Evolutionary conservation across 1,140 invertebrate species (phyloP).

Genomic region (Scaptomyza graminum): DNA sequence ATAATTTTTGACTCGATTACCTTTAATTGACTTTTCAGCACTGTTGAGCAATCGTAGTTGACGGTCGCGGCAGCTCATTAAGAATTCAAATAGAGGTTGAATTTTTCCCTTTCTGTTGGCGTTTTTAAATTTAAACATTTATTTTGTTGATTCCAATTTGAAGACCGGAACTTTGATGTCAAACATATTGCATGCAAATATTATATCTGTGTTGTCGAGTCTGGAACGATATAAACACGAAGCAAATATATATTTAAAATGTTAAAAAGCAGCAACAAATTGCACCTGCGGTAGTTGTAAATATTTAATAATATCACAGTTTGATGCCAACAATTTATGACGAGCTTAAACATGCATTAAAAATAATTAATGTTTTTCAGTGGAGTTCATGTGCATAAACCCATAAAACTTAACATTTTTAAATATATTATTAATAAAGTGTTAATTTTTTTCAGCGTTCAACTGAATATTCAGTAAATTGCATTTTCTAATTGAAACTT

Average conservation of each 20-base stretch:
- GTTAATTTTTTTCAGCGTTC: too few relatives aligned
- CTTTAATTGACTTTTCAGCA: constrained; percentile 81
- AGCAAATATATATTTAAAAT: constrained; percentile 56
- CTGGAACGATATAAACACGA: constrained; percentile 58
- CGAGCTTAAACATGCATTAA: constrained; percentile 67
- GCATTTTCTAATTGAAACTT: neutral
- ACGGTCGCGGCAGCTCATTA: constrained; percentile 58
- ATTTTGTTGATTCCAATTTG: constrained; percentile 59
- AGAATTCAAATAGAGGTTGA: constrained; percentile 66
- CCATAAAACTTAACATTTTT: too few relatives aligned
- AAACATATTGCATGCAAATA: constrained; percentile 66
- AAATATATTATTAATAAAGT: too few relatives aligned
- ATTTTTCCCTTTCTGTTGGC: constrained; percentile 6
- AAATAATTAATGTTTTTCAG: constrained; percentile 14
- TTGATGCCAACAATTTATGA: constrained; percentile 68
- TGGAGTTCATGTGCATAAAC: neutral
- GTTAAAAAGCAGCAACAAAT: constrained; percentile 47
- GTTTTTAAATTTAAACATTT: constrained; percentile 49
- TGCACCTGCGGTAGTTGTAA: constrained; percentile 50
- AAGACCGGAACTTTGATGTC: constrained; percentile 72
- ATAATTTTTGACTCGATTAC: constrained; percentile 80
- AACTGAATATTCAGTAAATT: constrained; percentile 15
- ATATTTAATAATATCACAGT: constrained; percentile 69
- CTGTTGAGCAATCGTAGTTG: constrained; percentile 57
- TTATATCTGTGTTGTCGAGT: constrained; percentile 40